phyloP scores from a whole-genome alignment of 2,888 invertebrate genomes.

The Fragum whitleyi region DNA sequence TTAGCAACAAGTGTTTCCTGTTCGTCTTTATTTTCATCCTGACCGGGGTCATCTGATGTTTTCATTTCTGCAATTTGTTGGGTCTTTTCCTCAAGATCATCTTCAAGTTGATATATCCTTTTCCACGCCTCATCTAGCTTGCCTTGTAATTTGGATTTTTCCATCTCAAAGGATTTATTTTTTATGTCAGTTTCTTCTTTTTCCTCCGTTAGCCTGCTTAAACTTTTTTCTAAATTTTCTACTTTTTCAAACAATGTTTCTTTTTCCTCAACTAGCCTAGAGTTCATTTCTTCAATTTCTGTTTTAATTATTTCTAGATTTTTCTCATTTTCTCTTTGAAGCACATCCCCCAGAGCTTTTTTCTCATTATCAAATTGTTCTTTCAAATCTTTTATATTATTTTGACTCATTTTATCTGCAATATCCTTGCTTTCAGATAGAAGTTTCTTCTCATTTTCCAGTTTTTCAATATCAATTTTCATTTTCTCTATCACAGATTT shows the following conservation, averaged over 20 bases:
- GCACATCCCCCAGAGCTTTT: too few relatives aligned
- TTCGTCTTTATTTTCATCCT: conserved; percentile 43
- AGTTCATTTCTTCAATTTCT: too few relatives aligned
- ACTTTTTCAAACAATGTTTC: conserved; percentile 39
- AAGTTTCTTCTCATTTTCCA: background rate
- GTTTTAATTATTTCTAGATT: background rate
- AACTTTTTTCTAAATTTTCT: conserved; percentile 24
- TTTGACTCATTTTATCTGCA: background rate
- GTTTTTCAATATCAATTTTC: conserved; percentile 30
- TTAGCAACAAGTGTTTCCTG: conserved; percentile 48
- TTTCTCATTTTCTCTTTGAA: background rate
- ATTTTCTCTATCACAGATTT: conserved; percentile 40
- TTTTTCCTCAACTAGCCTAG: conserved; percentile 12
- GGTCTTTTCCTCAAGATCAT: conserved; percentile 38
- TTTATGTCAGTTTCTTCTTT: conserved; percentile 23
- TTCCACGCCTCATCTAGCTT: conserved; percentile 45
- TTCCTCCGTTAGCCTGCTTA: conserved; percentile 13
- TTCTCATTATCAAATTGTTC: too few relatives aligned
- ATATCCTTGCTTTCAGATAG: background rate
- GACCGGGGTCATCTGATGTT: conserved; percentile 36
- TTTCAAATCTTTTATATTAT: too few relatives aligned
- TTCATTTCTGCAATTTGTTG: conserved; percentile 17
- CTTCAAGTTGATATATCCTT: conserved; percentile 46
- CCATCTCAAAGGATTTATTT: conserved; percentile 25
- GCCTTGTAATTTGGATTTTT: conserved; percentile 24